phyloP scores from a whole-genome alignment of 2,888 invertebrate species.

The Loripinus fragilis region DNA sequence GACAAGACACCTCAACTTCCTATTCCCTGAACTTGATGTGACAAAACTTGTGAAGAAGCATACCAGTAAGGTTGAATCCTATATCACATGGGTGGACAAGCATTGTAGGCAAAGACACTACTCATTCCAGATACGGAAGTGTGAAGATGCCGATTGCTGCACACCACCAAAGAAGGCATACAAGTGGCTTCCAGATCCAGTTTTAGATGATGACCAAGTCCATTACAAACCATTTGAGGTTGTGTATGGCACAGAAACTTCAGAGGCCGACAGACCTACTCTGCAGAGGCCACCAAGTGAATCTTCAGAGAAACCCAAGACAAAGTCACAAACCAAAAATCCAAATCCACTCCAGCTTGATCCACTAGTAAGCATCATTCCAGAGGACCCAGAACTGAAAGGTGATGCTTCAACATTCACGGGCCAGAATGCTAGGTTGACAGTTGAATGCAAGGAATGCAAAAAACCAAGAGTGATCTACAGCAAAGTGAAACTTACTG shows the following conservation, averaged over 20 bases:
- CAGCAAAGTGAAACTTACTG: not conserved
- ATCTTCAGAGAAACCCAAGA: not conserved
- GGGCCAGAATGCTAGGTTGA: conserved; percentile 8
- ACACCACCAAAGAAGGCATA: conserved; percentile 15
- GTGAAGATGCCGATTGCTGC: conserved; percentile 33
- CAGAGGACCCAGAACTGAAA: not conserved
- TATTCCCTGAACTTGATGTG: conserved; percentile 44
- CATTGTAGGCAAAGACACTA: conserved; percentile 39
- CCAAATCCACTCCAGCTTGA: too few species aligned
- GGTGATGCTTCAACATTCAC: not conserved
- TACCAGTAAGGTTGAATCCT: conserved; percentile 27
- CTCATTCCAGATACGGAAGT: conserved; percentile 46
- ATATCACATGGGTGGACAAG: conserved; percentile 17
- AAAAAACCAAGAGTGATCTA: conserved; percentile 15
- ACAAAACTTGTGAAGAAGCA: conserved; percentile 33
- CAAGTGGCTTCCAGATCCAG: conserved; percentile 45
- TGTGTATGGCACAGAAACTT: conserved; percentile 14
- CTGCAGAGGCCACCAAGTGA: not conserved
- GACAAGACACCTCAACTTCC: too few species aligned
- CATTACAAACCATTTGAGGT: conserved; percentile 27
- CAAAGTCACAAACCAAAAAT: not conserved
- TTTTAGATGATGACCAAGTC: not conserved
- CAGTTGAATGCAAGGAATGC: conserved; percentile 6
- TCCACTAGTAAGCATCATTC: not conserved
- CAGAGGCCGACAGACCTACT: conserved; percentile 26